phyloP scores from a whole-genome alignment of 2,797 vertebrate species.

The Nothura maculosa region DNA sequence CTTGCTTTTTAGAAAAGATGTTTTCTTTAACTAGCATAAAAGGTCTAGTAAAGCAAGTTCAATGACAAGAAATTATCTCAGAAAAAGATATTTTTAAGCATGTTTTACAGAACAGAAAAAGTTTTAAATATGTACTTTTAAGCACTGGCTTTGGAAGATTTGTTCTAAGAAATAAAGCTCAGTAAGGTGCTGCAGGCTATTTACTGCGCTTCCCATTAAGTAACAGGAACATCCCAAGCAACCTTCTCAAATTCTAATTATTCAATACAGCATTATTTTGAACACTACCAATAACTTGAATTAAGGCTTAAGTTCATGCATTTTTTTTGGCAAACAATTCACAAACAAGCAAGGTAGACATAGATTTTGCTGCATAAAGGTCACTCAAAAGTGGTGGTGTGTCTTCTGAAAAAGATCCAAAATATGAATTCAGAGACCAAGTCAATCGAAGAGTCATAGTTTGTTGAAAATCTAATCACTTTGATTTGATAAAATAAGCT shows the following conservation, averaged over 20 bases:
- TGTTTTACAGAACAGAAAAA: background rate
- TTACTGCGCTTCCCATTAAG: background rate
- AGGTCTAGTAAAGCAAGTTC: background rate
- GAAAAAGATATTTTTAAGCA: background rate
- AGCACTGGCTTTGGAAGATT: background rate
- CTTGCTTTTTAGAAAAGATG: too few species aligned
- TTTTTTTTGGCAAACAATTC: background rate
- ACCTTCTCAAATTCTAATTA: background rate
- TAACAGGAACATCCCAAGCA: background rate
- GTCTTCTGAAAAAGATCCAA: too few species aligned
- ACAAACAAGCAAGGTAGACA: background rate
- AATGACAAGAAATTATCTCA: background rate
- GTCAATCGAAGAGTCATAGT: too few species aligned
- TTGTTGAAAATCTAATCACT: too few species aligned
- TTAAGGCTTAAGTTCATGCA: background rate
- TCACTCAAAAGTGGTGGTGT: background rate
- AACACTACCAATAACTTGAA: background rate
- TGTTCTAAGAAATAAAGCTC: background rate
- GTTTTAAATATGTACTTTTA: background rate
- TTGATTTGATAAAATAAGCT: too few species aligned
- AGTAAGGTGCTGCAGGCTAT: background rate
- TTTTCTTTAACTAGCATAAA: background rate
- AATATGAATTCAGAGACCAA: too few species aligned
- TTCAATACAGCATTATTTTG: background rate
- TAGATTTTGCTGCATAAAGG: background rate